Percentiles rank a stretch among this genome's conserved stretches.
Conservation (phyloP, 1,140 invertebrate species). For the Dermatophagoides farinae region DNA sequence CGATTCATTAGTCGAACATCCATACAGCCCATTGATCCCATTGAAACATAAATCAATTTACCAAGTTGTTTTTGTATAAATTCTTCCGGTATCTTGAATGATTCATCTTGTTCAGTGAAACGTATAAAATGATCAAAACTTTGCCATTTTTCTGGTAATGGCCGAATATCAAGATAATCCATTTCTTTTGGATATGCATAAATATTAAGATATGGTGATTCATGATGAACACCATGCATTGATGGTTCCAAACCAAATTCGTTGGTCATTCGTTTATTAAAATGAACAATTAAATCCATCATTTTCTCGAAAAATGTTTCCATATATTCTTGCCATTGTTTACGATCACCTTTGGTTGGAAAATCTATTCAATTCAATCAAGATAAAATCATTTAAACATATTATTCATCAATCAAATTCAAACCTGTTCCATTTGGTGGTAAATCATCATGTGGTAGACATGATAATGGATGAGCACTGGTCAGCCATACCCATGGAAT, state of each 20-base stretch:
- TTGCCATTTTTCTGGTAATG: neutral
- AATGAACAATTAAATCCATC: neutral
- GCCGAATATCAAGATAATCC: slow-evolving; percentile 11
- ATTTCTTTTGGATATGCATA: slow-evolving; percentile 14
- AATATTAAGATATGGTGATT: slow-evolving; percentile 13
- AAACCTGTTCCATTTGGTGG: neutral
- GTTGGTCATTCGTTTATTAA: neutral
- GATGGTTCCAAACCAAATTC: neutral
- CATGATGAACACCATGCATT: neutral
- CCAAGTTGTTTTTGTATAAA: neutral
- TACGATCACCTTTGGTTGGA: slow-evolving; percentile 3
- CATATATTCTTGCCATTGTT: neutral
- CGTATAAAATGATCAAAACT: slow-evolving; percentile 12
- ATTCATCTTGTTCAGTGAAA: neutral
- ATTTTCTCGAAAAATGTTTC: neutral
- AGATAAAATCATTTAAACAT: neutral
- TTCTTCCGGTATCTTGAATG: slow-evolving; percentile 2
- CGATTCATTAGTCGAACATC: slow-evolving; percentile 11
- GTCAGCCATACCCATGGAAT: slow-evolving; percentile 7
- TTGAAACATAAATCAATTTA: slow-evolving; percentile 12
- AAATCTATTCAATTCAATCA: neutral
- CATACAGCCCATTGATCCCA: slow-evolving; percentile 17
- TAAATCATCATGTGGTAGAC: neutral
- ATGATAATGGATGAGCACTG: neutral
- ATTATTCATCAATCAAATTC: neutral